Base-by-base conservation (phyloP, 2,888 invertebrate species). In the Melikaiella ostensackeni region DNA sequence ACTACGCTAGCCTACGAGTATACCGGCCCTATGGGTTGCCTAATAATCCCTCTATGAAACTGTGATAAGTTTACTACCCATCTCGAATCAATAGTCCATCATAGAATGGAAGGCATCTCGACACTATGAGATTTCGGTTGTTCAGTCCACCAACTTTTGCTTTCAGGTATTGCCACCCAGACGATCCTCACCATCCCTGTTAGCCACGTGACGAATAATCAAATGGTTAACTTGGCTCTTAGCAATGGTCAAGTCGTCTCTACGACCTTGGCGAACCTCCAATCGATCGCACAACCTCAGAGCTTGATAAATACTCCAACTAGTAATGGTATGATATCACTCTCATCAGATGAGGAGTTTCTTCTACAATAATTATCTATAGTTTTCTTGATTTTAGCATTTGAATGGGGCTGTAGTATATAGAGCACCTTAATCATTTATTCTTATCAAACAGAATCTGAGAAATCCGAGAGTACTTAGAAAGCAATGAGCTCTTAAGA, bases 111-210 rank as follows among this genome's bases (percentile, higher is more conserved):
- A 38, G 35, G n/a, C 70, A 76, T 27, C 38, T 24, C 46, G n/a
- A 24, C 59, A 74, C 33, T 35, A 33, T 38, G 75, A 33, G n/a
- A 35, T 21, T 35, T 38, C 33, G 63, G 35, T n/a, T 33, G 11
- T n/a, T 63, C 63, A 63, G 7, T 35, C 63, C 11, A 63, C n/a
- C 59, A 59, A 59, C 59, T 70, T 75, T 74, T 81, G 84, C 79
- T 86, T 88, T 63, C 92, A 98, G 98, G 98, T 86, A 96, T 98
- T 90, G 97, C 98, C 76, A 97, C 98, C 75, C 98, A 98, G 93
- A 98, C 98, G 88, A 98, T 98, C 90, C 93, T 98, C 86, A 98
- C 98, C 84, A 98, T 98, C 90, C 98, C 98, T 76, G 97, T 98
- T 80, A 97, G 96, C 92, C 96, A 97, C 92, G 96, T 97, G 84